Evolutionary conservation across 2,113 vertebrate genomes (phyloP).

Genomic region (Campylorhamphus procurvoides): DNA sequence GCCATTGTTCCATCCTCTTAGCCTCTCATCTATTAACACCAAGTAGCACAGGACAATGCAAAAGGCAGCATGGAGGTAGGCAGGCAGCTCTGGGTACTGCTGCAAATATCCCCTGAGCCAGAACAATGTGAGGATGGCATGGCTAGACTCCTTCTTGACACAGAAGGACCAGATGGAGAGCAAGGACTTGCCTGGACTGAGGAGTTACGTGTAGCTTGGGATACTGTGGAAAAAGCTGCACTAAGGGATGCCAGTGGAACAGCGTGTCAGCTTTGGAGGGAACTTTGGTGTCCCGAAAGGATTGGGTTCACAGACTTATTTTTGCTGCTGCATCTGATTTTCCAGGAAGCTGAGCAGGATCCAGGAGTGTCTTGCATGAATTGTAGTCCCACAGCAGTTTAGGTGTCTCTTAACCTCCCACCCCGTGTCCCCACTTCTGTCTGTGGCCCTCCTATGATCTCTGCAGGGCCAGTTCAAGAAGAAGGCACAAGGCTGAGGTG

Average conservation of each 20-base stretch:
- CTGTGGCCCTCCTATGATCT: not conserved
- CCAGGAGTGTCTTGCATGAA: not conserved
- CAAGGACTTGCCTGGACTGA: not conserved
- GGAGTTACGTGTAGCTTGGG: not conserved
- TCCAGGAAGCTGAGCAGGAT: not conserved
- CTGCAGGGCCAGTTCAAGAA: not conserved
- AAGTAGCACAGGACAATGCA: not conserved
- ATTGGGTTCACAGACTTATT: not conserved
- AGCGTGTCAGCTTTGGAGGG: not conserved
- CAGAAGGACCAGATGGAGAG: not conserved
- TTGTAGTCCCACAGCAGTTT: not conserved
- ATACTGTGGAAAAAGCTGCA: not conserved
- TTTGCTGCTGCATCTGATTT: not conserved
- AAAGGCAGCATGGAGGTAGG: not conserved
- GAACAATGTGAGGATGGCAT: not conserved
- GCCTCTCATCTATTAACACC: accelerated
- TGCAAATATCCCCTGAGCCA: not conserved
- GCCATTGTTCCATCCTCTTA: not conserved
- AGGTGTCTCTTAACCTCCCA: not conserved
- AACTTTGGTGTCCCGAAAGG: not conserved
- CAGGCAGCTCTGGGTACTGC: not conserved
- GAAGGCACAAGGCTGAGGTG: not conserved
- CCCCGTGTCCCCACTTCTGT: not conserved
- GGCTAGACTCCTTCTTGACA: accelerated
- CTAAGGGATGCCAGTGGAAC: not conserved